These are phyloP conservation scores for Pissodes strobi DNA, from an alignment of 1,140 invertebrate genomes.

Conservation along the genomic window DNA sequence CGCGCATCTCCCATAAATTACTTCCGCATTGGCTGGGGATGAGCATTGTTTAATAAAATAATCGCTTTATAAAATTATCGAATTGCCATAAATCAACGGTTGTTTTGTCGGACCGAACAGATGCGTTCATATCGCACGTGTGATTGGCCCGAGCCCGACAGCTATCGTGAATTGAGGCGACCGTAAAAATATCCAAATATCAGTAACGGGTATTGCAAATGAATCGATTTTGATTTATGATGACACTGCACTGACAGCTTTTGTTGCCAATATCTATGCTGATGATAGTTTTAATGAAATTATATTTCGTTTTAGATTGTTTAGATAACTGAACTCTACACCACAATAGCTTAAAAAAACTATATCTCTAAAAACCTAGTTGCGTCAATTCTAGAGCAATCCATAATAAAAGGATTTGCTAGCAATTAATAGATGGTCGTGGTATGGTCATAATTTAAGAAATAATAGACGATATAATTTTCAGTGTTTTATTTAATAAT, in stretches of 20 bases:
- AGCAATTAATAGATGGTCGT: no score
- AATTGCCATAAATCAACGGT: conserved; percentile 50
- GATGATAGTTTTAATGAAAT: conserved; percentile 29
- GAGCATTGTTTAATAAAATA: conserved; percentile 51
- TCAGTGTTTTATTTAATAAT: no score
- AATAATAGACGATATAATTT: no score
- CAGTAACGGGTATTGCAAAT: conserved; percentile 32
- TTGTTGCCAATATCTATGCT: conserved; percentile 13
- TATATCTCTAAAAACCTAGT: no score
- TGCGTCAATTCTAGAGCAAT: no score
- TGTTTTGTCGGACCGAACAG: conserved; percentile 46
- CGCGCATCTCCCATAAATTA: conserved; percentile 47
- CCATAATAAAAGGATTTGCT: no score
- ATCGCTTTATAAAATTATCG: conserved; percentile 53
- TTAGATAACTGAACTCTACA: no score
- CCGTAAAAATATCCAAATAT: conserved; percentile 34
- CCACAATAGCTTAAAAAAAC: no score
- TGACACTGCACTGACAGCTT: conserved; percentile 23
- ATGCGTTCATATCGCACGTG: conserved; percentile 43
- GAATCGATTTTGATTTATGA: conserved; percentile 31
- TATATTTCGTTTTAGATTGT: conserved; percentile 12
- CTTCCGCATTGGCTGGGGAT: conserved; percentile 28
- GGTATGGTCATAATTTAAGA: no score
- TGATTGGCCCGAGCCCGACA: conserved; percentile 27
- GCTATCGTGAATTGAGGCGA: conserved; percentile 30